Evolutionary conservation across 2,888 invertebrate species (phyloP), one percentile per base, ranked within the genome.

Genomic region (Campoplex nolae): DNA sequence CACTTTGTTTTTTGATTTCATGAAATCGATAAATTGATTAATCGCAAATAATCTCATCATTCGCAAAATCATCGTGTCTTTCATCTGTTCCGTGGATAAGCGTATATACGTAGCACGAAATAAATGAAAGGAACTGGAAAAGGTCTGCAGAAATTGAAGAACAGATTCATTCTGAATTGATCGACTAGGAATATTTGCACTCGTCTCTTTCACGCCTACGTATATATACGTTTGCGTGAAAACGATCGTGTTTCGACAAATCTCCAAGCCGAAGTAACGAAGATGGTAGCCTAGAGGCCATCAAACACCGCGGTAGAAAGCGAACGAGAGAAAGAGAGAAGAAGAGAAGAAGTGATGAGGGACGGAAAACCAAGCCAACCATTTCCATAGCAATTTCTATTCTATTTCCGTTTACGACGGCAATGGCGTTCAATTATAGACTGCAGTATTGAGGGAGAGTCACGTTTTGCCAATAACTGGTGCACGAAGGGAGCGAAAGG

Each of bases 311-410:
- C n/a, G 18, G 13, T n/a, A 18, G 54, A 38, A 54, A 32, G 48
- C 11, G 35, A n/a, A 45, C 2, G 48, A 62, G 38, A 35, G n/a
- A 18, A 51, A 51, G n/a, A 51, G 51, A 51, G 51, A 18, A 51
- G 51, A 18, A 51, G 51, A 51, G 51, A 18, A 51, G 51, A n/a
- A 51, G 51, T n/a, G 28, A 65, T 9, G 65, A 65, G 62, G 54
- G 77, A 73, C 32, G 85, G 87, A 85, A 88, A 79, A 85, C 73
- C 71, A 78, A 86, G 86, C 82, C 88, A 83, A 88, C 90, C 91
- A 93, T 93, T 93, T 93, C 93, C 92, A 92, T 91, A 91, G 91
- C 93, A 93, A 93, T 93, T 93, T 92, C 93, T 93, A 93, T 93
- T 93, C 93, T 92, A 93, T 93, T 93, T 93, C 93, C 93, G 93